phyloP scores from a whole-genome alignment of 2,888 invertebrate genomes.

The Carpatolechia fugitivella region DNA sequence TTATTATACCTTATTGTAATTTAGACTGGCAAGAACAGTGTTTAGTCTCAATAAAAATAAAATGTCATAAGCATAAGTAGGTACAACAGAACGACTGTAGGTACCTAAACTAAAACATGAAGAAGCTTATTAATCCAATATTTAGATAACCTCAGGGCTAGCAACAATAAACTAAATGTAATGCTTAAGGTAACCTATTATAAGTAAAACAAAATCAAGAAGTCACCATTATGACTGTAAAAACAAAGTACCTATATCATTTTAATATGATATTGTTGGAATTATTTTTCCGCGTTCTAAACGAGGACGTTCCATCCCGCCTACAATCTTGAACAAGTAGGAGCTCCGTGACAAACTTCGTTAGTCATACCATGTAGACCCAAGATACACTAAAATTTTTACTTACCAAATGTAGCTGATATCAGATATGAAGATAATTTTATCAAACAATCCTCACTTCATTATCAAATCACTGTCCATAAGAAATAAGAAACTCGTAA shows the following conservation, averaged over 20 bases:
- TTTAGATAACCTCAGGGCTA: not conserved
- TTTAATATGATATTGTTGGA: too few relatives aligned
- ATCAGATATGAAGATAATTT: conserved; percentile 37
- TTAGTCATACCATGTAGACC: conserved; percentile 20
- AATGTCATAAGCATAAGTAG: too few relatives aligned
- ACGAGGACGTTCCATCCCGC: conserved; percentile 48
- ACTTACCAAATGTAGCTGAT: conserved; percentile 50
- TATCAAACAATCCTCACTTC: conserved; percentile 51
- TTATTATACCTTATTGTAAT: too few relatives aligned
- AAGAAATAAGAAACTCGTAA: conserved; percentile 55
- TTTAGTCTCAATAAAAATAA: too few relatives aligned
- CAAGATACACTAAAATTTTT: conserved; percentile 17
- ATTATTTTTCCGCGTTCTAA: conserved; percentile 9
- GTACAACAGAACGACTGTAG: too few relatives aligned
- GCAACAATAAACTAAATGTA: too few relatives aligned
- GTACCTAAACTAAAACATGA: too few relatives aligned
- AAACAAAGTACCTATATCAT: not conserved
- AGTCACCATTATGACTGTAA: not conserved
- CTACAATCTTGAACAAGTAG: conserved; percentile 51
- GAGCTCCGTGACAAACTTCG: conserved; percentile 42
- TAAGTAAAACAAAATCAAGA: too few relatives aligned
- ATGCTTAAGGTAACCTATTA: too few relatives aligned
- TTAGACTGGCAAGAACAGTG: too few relatives aligned
- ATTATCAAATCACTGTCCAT: conserved; percentile 51
- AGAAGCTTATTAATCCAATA: too few relatives aligned